A percentile compares a stretch with the other conserved stretches of the same genome.
These are phyloP conservation scores for Heliconius nattereri DNA, from an alignment of 1,140 invertebrate genomes.

Conservation along the genomic window DNA sequence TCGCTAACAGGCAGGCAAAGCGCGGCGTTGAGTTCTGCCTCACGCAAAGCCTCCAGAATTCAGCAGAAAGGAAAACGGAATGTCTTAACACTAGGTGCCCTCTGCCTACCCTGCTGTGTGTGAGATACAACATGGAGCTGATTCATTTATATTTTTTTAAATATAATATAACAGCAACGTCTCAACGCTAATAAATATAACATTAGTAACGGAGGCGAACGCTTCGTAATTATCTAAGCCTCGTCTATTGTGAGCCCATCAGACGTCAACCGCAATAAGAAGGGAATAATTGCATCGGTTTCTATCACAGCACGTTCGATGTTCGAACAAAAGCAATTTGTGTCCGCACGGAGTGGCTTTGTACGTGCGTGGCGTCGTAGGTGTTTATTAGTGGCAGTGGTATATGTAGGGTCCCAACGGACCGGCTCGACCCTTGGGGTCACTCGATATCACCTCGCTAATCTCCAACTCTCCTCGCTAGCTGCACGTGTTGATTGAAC, in stretches of 20 bases:
- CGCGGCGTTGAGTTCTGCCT: too few species aligned
- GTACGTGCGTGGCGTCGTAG: slow-evolving; percentile 73
- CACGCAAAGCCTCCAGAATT: too few species aligned
- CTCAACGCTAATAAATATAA: slow-evolving; percentile 18
- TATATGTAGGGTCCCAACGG: slow-evolving; percentile 36
- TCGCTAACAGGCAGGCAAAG: too few species aligned
- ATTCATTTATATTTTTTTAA: too few species aligned
- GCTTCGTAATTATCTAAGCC: slow-evolving; percentile 62
- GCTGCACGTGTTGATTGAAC: slow-evolving; percentile 50
- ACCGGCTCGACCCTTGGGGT: slow-evolving; percentile 54
- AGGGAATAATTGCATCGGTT: slow-evolving; percentile 62
- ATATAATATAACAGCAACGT: not conserved
- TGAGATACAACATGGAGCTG: too few species aligned
- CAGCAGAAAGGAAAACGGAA: too few species aligned
- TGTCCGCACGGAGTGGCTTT: slow-evolving; percentile 71
- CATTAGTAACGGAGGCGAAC: slow-evolving; percentile 52
- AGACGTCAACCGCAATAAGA: slow-evolving; percentile 62
- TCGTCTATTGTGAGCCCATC: slow-evolving; percentile 68
- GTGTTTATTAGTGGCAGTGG: slow-evolving; percentile 69
- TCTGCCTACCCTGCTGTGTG: too few species aligned
- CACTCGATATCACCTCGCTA: slow-evolving; percentile 60
- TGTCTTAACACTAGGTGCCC: too few species aligned
- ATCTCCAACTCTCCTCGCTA: slow-evolving; percentile 58
- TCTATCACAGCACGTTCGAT: slow-evolving; percentile 65
- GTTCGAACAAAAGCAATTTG: slow-evolving; percentile 76